These are phyloP conservation scores for Pelobates fuscus DNA, from an alignment of 2,113 vertebrate genomes.

Conservation along the genomic window DNA sequence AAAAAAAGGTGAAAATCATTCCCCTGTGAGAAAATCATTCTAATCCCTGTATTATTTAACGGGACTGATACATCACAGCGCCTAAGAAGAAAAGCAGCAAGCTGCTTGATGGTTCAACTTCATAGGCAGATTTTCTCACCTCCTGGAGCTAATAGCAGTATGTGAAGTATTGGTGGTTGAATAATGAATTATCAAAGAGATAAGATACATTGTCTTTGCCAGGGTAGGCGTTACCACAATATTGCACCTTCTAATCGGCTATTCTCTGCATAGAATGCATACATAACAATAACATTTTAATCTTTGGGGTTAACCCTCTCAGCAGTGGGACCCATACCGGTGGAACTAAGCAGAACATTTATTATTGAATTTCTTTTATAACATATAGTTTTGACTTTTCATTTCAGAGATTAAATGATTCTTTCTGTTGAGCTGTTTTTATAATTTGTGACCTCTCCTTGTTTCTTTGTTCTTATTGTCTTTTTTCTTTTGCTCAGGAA, in stretches of 20 bases:
- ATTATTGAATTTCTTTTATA: no score
- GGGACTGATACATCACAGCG: not conserved
- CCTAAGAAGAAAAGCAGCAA: not conserved
- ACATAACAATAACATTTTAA: no score
- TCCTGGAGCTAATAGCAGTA: not conserved
- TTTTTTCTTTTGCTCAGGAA: slow-evolving; percentile 71
- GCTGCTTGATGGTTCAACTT: not conserved
- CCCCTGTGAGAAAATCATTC: not conserved
- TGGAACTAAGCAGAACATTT: no score
- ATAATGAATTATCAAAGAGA: not conserved
- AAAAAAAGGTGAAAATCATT: not conserved
- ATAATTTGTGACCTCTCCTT: not conserved
- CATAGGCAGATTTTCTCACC: not conserved
- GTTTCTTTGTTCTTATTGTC: not conserved
- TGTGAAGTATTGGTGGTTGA: not conserved
- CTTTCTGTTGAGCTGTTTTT: no score
- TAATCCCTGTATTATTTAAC: not conserved
- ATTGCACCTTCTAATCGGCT: not conserved
- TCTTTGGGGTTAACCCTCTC: no score
- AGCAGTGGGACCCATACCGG: no score
- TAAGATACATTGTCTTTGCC: not conserved
- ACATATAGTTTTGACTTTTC: no score
- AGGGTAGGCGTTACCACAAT: not conserved
- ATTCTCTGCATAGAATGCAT: no score
- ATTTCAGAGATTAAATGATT: no score